Base-by-base conservation (phyloP, 2,888 invertebrate species). In the Caenorhabditis parvicauda region DNA sequence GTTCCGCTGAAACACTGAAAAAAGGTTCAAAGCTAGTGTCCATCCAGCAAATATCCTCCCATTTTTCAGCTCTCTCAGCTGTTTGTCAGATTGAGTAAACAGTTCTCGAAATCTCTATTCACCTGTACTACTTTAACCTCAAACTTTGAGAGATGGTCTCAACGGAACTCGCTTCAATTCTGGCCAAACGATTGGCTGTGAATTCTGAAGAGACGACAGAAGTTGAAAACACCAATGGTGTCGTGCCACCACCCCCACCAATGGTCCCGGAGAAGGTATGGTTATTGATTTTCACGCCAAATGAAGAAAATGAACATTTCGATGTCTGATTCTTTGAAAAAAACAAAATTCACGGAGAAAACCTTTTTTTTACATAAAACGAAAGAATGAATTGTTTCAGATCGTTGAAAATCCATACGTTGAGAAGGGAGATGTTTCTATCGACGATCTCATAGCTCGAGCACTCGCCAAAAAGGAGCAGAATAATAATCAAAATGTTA, bases 361-460 rank as follows among this genome's bases (percentile, higher is more conserved):
- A 41, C 14, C 19, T 17, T 41, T 41, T 1, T 9, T n/a, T 41
- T 17, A 9, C 9, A n/a, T 41, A 14, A n/a, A 9, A 9, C 14
- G 9, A 9, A 12, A n/a, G 14, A 22, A 14, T 17, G 2, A 21
- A 14, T 7, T 9, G 12, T 48, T 47, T 28, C 50, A 67, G 67
- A 45, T 64, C 1, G 58, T 66, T 12, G 61, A 63, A 24, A 69
- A 69, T 52, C 69, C 69, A 9, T 69, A 59, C 38, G 58, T 66
- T 12, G 56, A 56, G 28, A 44, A 47, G 12, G 49, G 58, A 2
- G 54, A 62, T 7, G 54, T 61, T 45, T 67, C 67, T 17, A 68
- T 72, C 32, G 72, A 72, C 39, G 72, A 70, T 29, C 25, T 72
- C 46, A 66, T 72, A 37, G 60, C 61, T 22, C 58, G 64, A 51